Evolutionary conservation across 2,797 vertebrate species (phyloP).

Genomic region (Acipenser oxyrinchus): DNA sequence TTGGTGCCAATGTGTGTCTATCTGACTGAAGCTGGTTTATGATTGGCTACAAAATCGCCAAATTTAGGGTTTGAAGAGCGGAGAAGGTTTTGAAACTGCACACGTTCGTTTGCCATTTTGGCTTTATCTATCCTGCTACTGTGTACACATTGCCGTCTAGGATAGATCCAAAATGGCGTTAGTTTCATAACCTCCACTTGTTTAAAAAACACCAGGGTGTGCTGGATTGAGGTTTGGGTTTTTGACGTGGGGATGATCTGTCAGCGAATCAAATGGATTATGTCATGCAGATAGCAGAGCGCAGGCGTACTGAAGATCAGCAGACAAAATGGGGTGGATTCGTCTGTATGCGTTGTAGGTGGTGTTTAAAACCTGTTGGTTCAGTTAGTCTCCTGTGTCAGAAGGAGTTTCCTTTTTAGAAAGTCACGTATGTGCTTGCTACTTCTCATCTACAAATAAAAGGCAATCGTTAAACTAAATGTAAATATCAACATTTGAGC

Average conservation of each 20-base stretch:
- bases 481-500: no score
- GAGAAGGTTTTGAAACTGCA: no score
- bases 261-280: conserved; percentile 60
- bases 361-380: no score
- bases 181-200: conserved; percentile 29
- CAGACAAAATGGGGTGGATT: neutral
- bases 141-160: conserved; percentile 2
- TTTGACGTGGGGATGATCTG: conserved; percentile 45
- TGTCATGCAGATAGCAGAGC: conserved; percentile 49
- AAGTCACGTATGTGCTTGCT: no score
- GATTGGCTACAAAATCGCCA: conserved; percentile 36
- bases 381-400: no score
- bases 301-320: conserved; percentile 56
- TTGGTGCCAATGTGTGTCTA: conserved; percentile 28
- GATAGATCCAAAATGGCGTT: conserved; percentile 43
- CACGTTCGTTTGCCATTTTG: no score
- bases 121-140: no score
- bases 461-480: no score
- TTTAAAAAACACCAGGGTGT: conserved; percentile 22
- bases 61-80: no score
- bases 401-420: no score
- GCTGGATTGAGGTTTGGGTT: conserved; percentile 22
- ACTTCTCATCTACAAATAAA: no score
- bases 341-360: no score
- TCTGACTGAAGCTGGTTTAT: accelerated